Evolutionary conservation across 2,888 invertebrate genomes (phyloP), one percentile per base, ranked within the genome.

Genomic region (Apotomis turbidana): DNA sequence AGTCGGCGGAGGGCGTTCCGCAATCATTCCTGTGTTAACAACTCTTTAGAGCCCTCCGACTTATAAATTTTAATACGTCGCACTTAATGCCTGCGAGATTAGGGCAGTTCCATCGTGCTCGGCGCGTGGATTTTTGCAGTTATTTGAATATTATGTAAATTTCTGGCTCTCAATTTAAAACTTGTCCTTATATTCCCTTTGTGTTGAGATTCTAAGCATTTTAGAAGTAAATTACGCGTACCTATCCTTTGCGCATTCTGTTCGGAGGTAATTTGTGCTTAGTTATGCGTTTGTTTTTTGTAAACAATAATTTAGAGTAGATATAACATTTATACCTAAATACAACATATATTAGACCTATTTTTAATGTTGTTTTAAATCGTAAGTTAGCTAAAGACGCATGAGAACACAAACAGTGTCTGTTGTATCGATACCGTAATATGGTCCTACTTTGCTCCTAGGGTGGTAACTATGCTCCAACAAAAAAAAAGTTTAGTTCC

Each of bases 1-100:
- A 62, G 62, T 44, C 52, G 68, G n/a, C 49, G 78, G 76, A 74
- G 82, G 85, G 85, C 81, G 84, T 80, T 76, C 75, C 74, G 77
- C 81, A 87, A 90, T 91, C 84, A 91, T 91, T 90, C 89, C 88
- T 88, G 83, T 88, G 89, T 91, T 93, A 92, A 91, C 91, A 90
- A 89, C 90, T 90, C 88, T 90, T 90, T 88, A 89, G 79, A 77
- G 79, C 81, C 82, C 84, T 77, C 74, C 67, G 77, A 77, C 81
- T 85, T 85, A 87, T 88, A 83, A 81, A 88, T 88, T 87, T 89
- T 87, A 90, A 91, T 90, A 88, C 82, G 83, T 81, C 83, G 77
- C 85, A 89, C 85, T 80, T 90, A 90, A 91, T 87, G 87, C 87
- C 86, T 81, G 78, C 82, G 83, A 89, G 86, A 86, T 82, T 79